Percentiles rank a stretch among this genome's conserved stretches.
Evolutionary conservation across 2,113 vertebrate genomes (phyloP).

Genomic region (Centropristis striata): DNA sequence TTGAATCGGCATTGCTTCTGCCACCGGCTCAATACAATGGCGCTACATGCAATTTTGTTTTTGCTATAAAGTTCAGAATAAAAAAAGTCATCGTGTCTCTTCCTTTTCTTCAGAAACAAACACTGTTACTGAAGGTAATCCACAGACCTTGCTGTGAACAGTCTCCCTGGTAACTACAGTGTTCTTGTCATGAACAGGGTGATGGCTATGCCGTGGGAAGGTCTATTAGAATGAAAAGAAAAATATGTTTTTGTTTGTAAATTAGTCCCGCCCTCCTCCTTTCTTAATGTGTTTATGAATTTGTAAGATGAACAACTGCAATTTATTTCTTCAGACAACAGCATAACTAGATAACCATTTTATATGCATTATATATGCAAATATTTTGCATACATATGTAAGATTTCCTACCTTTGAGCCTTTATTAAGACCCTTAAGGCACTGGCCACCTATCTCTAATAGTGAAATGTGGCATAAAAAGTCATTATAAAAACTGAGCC

Average conservation of each 20-base stretch:
- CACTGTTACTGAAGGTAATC: not conserved
- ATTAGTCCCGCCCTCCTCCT: too few relatives aligned
- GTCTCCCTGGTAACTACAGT: not conserved
- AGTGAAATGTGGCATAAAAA: conserved; percentile 74
- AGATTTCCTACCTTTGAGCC: conserved; percentile 27
- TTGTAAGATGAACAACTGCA: not conserved
- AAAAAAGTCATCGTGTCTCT: not conserved
- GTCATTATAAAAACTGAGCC: conserved; percentile 74
- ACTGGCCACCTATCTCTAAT: conserved; percentile 54
- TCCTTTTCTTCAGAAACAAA: conserved; percentile 1
- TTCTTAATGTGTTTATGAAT: not conserved
- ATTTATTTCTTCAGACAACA: conserved; percentile 5
- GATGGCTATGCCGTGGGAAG: too few relatives aligned
- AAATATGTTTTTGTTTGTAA: not conserved
- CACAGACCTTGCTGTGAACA: not conserved
- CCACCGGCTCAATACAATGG: not conserved
- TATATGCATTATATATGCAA: conserved; percentile 27
- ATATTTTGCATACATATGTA: conserved; percentile 13
- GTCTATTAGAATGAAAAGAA: not conserved
- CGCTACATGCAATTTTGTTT: not conserved
- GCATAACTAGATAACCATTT: not conserved
- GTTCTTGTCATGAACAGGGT: too few relatives aligned
- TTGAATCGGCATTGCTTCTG: not conserved
- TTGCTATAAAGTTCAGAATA: not conserved
- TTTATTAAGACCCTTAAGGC: conserved; percentile 18